Conservation (phyloP, 2,888 invertebrate genomes). For the Archips crataeganus region DNA sequence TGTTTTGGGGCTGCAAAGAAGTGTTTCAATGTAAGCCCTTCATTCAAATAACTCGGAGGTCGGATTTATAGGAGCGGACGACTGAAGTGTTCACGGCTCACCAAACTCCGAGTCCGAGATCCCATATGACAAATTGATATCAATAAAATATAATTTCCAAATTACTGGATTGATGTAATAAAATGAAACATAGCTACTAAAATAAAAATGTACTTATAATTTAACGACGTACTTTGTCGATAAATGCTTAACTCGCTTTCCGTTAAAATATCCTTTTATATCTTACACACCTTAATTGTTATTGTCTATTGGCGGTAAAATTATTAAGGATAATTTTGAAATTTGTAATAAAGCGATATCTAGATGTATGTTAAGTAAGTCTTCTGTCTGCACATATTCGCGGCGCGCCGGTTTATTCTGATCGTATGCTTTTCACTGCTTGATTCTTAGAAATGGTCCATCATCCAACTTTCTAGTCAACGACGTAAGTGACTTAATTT, state of each 20-base stretch:
- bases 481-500: conserved; percentile 28
- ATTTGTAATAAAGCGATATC: not conserved
- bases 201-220: conserved; percentile 29
- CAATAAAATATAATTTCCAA: conserved; percentile 40
- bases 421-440: not conserved
- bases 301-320: not conserved
- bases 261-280: conserved; percentile 17
- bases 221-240: conserved; percentile 34
- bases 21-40: conserved; percentile 76
- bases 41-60: conserved; percentile 74
- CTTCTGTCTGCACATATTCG: not conserved
- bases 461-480: conserved; percentile 23
- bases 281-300: not conserved
- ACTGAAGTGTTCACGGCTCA: conserved; percentile 68
- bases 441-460: conserved; percentile 11
- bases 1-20: conserved; percentile 77
- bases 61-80: conserved; percentile 68
- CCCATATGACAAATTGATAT: conserved; percentile 55
- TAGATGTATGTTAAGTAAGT: not conserved
- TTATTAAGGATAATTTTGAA: not conserved
- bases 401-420: not conserved
- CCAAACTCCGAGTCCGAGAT: conserved; percentile 63
- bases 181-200: conserved; percentile 19
- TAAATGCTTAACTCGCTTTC: conserved; percentile 32
- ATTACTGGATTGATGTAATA: conserved; percentile 32